phyloP scores from a whole-genome alignment of 2,797 vertebrate species.

The Sebastes flavidus region DNA sequence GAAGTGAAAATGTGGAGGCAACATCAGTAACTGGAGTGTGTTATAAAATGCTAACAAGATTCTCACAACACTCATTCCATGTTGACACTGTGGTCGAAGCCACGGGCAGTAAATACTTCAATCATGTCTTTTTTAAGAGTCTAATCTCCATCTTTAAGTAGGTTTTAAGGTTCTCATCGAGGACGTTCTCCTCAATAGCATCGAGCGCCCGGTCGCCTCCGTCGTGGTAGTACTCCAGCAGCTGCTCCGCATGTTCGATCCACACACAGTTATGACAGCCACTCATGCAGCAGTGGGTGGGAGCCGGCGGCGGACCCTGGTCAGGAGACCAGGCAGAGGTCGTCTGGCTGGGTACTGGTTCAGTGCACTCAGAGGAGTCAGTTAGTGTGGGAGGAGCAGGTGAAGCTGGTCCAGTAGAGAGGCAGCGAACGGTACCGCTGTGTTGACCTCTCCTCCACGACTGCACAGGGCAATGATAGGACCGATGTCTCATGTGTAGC shows the following conservation, averaged over 20 bases:
- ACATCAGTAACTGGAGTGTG: not conserved
- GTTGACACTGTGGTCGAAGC: not conserved
- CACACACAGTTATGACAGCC: conserved; percentile 95
- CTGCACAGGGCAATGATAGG: not conserved
- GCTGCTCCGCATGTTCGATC: conserved; percentile 87
- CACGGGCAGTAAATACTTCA: not conserved
- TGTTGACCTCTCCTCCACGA: not conserved
- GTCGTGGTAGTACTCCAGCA: conserved; percentile 84
- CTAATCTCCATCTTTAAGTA: conserved; percentile 92
- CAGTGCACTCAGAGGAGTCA: not conserved
- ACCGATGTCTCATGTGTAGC: not conserved
- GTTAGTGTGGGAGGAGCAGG: not conserved
- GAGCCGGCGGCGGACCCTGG: conserved; percentile 69
- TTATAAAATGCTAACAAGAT: not conserved
- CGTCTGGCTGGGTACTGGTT: not conserved
- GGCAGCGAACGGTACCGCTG: not conserved
- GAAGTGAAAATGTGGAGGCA: not conserved
- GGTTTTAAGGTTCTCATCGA: conserved; percentile 90
- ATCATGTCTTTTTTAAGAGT: conserved; percentile 76
- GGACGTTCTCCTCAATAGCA: conserved; percentile 86
- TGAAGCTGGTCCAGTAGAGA: not conserved
- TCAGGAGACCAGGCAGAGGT: not conserved
- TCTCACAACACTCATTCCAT: not conserved
- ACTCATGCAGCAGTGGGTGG: conserved; percentile 93
- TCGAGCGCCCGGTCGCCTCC: conserved; percentile 84